Evolutionary conservation across 2,113 vertebrate species (phyloP).

Genomic region (Atherinomorus stipes): DNA sequence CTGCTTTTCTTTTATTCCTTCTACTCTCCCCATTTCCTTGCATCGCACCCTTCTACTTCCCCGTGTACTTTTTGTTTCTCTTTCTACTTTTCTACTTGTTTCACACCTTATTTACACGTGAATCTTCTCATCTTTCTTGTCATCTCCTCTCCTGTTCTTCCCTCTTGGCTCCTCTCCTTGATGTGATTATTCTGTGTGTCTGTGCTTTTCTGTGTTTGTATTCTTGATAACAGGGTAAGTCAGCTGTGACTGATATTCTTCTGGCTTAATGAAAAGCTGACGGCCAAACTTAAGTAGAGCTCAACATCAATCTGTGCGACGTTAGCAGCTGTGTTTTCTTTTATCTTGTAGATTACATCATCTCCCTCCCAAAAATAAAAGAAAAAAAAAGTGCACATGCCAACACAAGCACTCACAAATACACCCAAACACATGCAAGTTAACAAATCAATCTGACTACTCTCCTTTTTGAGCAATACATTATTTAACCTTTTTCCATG

Average conservation of each 20-base stretch:
- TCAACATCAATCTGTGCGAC: conserved; percentile 64
- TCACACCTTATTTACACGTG: neutral
- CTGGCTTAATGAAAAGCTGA: conserved; percentile 78
- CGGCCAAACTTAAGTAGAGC: conserved; percentile 76
- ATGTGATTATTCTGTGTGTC: conserved; percentile 73
- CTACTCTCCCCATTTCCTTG: neutral
- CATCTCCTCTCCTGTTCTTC: conserved; percentile 8
- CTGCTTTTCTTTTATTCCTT: neutral
- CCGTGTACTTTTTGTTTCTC: neutral
- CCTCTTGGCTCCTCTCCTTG: conserved; percentile 66
- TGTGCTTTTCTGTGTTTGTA: conserved; percentile 79
- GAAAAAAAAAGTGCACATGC: conserved; percentile 30
- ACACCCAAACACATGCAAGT: conserved; percentile 32
- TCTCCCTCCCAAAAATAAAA: neutral
- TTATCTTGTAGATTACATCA: conserved; percentile 50
- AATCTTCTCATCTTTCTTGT: conserved; percentile 14
- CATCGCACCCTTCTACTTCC: neutral
- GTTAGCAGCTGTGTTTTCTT: conserved; percentile 63
- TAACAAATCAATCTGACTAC: conserved; percentile 27
- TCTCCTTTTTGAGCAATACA: conserved; percentile 80
- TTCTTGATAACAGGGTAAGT: conserved; percentile 82
- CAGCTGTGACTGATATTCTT: conserved; percentile 77
- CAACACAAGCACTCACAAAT: conserved; percentile 23
- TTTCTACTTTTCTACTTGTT: conserved; percentile 2
- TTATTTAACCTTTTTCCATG: conserved; percentile 43